Conservation (phyloP, 1,140 invertebrate species). For the Cataglyphis hispanica region DNA sequence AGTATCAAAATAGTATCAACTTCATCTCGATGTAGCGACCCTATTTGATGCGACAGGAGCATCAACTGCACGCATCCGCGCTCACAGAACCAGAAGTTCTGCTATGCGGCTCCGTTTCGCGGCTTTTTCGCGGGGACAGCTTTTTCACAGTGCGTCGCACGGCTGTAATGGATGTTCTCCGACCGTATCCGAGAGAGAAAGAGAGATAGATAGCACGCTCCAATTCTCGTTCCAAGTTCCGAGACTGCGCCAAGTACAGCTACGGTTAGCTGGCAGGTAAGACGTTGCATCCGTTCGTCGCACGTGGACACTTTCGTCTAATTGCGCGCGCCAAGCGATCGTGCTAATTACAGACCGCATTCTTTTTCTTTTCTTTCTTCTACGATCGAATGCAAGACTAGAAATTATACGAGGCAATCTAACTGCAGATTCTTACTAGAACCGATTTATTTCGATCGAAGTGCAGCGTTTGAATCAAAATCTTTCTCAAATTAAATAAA, state of each 20-base stretch:
- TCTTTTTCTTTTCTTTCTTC: background rate
- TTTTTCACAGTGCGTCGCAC: constrained; percentile 79
- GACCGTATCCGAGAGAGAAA: constrained; percentile 75
- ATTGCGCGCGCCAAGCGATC: constrained; percentile 63
- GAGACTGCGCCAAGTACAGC: constrained; percentile 17
- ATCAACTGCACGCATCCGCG: constrained; percentile 35
- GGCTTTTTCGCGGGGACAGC: constrained; percentile 79
- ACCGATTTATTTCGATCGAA: constrained; percentile 9
- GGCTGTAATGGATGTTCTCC: constrained; percentile 78
- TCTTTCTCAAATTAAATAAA: too few species aligned
- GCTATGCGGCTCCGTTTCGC: constrained; percentile 74
- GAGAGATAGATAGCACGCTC: constrained; percentile 74
- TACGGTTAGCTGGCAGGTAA: constrained; percentile 33
- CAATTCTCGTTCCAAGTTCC: constrained; percentile 78
- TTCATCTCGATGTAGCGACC: background rate
- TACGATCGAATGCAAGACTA: background rate
- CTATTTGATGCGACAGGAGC: constrained; percentile 24
- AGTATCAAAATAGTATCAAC: background rate
- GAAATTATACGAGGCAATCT: too few species aligned
- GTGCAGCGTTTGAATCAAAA: background rate
- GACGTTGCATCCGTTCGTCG: constrained; percentile 37
- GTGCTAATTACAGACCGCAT: constrained; percentile 55
- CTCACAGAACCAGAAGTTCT: constrained; percentile 33
- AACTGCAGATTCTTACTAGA: background rate
- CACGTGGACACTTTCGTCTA: constrained; percentile 68